Evolutionary conservation across 2,888 invertebrate species (phyloP).

Genomic region (Tineola bisselliella): DNA sequence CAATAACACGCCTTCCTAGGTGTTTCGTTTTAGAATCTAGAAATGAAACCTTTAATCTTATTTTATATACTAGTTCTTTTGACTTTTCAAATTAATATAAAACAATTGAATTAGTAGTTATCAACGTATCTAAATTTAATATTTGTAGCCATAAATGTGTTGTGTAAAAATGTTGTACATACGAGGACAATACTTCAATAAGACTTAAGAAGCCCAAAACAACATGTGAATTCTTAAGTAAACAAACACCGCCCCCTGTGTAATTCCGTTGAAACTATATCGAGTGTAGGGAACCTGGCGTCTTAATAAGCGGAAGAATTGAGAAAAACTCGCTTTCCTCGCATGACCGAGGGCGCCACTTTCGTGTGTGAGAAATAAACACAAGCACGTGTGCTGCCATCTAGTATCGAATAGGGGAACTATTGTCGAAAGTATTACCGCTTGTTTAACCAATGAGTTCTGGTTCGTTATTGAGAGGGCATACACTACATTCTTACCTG

Average conservation of each 20-base stretch:
- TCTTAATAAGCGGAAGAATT: slow-evolving; percentile 39
- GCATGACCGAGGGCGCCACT: slow-evolving; percentile 32
- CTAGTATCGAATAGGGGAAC: slow-evolving; percentile 43
- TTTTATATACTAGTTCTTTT: no score
- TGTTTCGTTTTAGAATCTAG: no score
- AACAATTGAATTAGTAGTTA: no score
- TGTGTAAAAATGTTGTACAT: background rate
- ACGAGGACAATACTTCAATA: background rate
- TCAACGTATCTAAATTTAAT: no score
- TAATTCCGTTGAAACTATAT: slow-evolving; percentile 45
- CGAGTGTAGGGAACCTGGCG: slow-evolving; percentile 37
- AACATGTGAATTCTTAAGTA: background rate
- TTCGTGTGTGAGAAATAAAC: slow-evolving; percentile 30
- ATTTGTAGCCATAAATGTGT: background rate
- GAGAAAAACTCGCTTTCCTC: slow-evolving; percentile 38
- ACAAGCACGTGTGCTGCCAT: slow-evolving; percentile 33
- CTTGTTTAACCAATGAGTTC: background rate
- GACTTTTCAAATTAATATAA: no score
- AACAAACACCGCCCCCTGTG: slow-evolving; percentile 51
- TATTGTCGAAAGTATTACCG: slow-evolving; percentile 3
- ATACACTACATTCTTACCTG: slow-evolving; percentile 7
- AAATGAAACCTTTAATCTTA: no score
- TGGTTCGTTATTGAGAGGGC: background rate
- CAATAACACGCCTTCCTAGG: no score
- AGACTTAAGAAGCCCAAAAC: background rate